A percentile compares a stretch with the other conserved stretches of the same genome.
Conservation (phyloP, 30 jellyfish, hydroid and myxozoan species). For the Catostylus mosaicus region DNA sequence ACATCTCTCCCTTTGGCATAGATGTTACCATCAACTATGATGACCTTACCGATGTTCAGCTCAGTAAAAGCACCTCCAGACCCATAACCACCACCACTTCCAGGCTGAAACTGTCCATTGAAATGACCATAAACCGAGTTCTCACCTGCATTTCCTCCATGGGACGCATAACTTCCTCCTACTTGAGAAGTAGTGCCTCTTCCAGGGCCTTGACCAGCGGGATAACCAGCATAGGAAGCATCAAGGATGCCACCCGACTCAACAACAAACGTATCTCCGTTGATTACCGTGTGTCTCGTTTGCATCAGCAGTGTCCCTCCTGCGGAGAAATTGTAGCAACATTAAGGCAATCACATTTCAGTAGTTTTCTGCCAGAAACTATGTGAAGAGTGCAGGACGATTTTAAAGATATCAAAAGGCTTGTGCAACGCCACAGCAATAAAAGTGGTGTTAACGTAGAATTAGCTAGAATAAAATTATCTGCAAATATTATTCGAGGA, state of each 20-base stretch:
- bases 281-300: slow-evolving; percentile 25
- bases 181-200: slow-evolving; percentile 16
- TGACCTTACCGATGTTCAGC: slow-evolving; percentile 33
- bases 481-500: no score
- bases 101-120: slow-evolving; percentile 51
- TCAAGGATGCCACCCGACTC: slow-evolving; percentile 56
- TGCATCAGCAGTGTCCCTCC: slow-evolving; percentile 50
- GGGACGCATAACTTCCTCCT: slow-evolving; percentile 71
- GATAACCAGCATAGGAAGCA: slow-evolving; percentile 47
- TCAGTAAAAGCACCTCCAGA: slow-evolving; percentile 66
- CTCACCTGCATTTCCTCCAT: slow-evolving; percentile 59
- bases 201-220: slow-evolving; percentile 57
- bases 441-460: no score
- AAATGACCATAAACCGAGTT: slow-evolving; percentile 54
- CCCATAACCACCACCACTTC: slow-evolving; percentile 72
- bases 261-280: slow-evolving; percentile 31
- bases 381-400: no score
- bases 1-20: slow-evolving; percentile 26
- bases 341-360: no score
- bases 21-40: slow-evolving; percentile 35
- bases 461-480: no score
- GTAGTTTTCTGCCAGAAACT: no score
- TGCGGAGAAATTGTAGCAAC: no score
- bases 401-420: no score
- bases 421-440: no score